Evolutionary conservation across 1,140 invertebrate species (phyloP).

Genomic region (Drosophila baimaii): DNA sequence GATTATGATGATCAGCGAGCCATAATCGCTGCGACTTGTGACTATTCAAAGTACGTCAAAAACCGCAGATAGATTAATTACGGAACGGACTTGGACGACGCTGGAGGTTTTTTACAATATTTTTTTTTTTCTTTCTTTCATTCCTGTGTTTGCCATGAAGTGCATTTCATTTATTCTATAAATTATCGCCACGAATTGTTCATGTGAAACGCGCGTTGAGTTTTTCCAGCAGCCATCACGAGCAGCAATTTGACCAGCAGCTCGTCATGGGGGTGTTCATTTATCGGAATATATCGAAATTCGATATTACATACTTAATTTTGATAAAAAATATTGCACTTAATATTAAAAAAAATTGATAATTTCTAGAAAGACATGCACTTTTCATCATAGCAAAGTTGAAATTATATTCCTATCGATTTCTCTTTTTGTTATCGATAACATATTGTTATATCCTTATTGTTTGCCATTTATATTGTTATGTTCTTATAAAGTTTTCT

Average conservation of each 20-base stretch:
- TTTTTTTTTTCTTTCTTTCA: background rate
- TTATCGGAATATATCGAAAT: background rate
- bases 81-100: conserved; percentile 58
- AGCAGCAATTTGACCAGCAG: conserved; percentile 55
- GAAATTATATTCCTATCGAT: background rate
- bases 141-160: conserved; percentile 65
- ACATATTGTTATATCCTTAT: too few relatives aligned
- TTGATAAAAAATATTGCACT: background rate
- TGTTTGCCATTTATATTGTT: too few relatives aligned
- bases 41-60: conserved; percentile 80
- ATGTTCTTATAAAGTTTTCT: too few relatives aligned
- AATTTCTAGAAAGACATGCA: too few relatives aligned
- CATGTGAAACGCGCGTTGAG: conserved; percentile 69
- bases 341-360: background rate
- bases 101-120: conserved; percentile 11
- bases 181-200: conserved; percentile 82
- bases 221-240: conserved; percentile 36
- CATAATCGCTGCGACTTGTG: conserved; percentile 62
- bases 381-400: too few relatives aligned
- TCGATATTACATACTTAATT: too few relatives aligned
- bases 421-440: background rate
- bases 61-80: conserved; percentile 77
- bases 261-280: background rate
- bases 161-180: conserved; percentile 81
- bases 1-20: conserved; percentile 67